A percentile compares a stretch with the other conserved stretches of the same genome.
phyloP scores from a whole-genome alignment of 2,888 invertebrate genomes.

The Scaptomyza tumidula region DNA sequence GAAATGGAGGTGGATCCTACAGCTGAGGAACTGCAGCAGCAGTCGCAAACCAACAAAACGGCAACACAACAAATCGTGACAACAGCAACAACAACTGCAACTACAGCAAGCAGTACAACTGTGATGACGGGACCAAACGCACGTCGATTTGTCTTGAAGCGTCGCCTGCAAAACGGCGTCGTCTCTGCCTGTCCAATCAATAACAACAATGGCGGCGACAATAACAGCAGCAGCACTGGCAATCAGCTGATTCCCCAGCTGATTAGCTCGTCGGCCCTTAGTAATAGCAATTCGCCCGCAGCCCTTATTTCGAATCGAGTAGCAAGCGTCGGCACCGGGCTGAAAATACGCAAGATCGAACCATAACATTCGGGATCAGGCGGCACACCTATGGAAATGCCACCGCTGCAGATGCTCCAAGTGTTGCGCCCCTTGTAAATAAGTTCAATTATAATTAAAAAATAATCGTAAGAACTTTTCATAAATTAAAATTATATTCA shows the following conservation, averaged over 20 bases:
- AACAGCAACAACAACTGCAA: constrained; percentile 33
- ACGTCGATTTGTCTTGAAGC: constrained; percentile 80
- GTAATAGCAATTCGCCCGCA: constrained; percentile 1
- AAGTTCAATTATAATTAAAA: constrained; percentile 9
- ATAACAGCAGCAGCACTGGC: constrained; percentile 18
- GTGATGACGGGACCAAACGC: constrained; percentile 64
- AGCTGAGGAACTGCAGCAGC: constrained; percentile 59
- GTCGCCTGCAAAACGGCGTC: constrained; percentile 73
- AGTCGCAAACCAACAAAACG: constrained; percentile 47
- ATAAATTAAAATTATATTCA: constrained; percentile 21
- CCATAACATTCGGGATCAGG: constrained; percentile 52
- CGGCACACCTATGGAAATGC: constrained; percentile 37
- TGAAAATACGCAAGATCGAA: constrained; percentile 78
- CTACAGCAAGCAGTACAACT: constrained; percentile 41
- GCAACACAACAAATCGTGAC: constrained; percentile 24
- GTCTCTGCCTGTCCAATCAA: constrained; percentile 30
- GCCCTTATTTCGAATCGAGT: constrained; percentile 36
- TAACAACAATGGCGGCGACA: constrained; percentile 31
- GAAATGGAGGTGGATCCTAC: constrained; percentile 76
- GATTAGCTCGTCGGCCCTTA: constrained; percentile 36
- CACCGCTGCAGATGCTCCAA: constrained; percentile 60
- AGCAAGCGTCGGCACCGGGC: constrained; percentile 45
- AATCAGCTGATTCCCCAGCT: constrained; percentile 50
- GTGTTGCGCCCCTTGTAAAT: constrained; percentile 65
- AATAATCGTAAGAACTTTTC: constrained; percentile 10